These are phyloP conservation scores for Macrosoma leucophasiata DNA, from an alignment of 2,888 invertebrate genomes.

Conservation along the genomic window DNA sequence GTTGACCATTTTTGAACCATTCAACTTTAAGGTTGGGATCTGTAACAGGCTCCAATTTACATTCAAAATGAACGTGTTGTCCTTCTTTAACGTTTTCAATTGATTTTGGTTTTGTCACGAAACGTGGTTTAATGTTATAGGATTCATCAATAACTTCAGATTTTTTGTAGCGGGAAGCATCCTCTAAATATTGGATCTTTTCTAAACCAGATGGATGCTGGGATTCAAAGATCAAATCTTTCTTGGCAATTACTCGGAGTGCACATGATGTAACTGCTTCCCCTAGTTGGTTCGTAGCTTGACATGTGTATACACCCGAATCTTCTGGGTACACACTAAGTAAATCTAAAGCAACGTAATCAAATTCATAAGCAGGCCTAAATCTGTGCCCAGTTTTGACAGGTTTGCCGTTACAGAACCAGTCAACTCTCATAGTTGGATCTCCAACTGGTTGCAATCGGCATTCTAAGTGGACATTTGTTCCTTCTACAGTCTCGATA, in stretches of 20 bases:
- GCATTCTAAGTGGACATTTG: slow-evolving; percentile 94
- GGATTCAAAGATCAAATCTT: slow-evolving; percentile 89
- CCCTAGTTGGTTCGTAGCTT: slow-evolving; percentile 95
- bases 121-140: slow-evolving; percentile 87
- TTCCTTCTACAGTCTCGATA: slow-evolving; percentile 92
- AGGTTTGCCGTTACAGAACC: slow-evolving; percentile 96
- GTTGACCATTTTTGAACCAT: slow-evolving; percentile 97
- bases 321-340: slow-evolving; percentile 98
- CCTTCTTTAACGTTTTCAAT: slow-evolving; percentile 90
- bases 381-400: slow-evolving; percentile 95
- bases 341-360: slow-evolving; percentile 97
- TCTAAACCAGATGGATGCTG: slow-evolving; percentile 94
- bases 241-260: slow-evolving; percentile 90
- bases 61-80: slow-evolving; percentile 97
- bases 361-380: slow-evolving; percentile 97
- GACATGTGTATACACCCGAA: slow-evolving; percentile 96
- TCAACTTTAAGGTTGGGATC: slow-evolving; percentile 97
- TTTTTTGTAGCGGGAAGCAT: slow-evolving; percentile 88
- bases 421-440: slow-evolving; percentile 93
- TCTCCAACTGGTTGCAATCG: slow-evolving; percentile 93
- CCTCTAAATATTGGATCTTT: slow-evolving; percentile 94
- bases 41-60: slow-evolving; percentile 96
- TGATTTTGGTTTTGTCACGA: slow-evolving; percentile 91
- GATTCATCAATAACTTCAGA: slow-evolving; percentile 88
- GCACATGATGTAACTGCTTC: slow-evolving; percentile 96